Base-by-base conservation (phyloP, 2,113 vertebrate genomes). In the Mesoclemmys tuberculata region DNA sequence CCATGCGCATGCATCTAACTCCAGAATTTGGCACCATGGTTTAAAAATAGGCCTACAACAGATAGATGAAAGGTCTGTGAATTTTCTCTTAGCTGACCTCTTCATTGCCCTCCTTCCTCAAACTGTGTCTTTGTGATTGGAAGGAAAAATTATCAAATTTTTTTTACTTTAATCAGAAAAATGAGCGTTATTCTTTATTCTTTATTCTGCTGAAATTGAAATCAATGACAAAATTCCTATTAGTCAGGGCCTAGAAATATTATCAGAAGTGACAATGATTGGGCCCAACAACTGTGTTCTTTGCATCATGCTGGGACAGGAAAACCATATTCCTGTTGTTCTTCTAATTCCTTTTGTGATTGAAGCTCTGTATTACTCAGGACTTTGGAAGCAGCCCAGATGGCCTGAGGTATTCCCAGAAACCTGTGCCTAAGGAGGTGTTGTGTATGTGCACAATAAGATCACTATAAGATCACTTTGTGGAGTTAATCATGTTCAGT, bases 201-300 rank as follows among this genome's bases (percentile, higher is more conserved):
- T 1, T 54, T 74, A 92, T 56, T 14, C 11, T 84, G 51, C 71
- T 68, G 41, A 7, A 31, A 92, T 18, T 83, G 24, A 87, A 94
- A 75, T 92, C 58, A 90, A 94, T 89, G 94, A 5, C 21, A 93
- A 85, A 14, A 27, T 83, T 94, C 16, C 31, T 78, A 81, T 58
- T 79, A 75, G 88, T 92, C 90, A 3, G 14, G 21, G 86, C 48
- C 41, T 27, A 18, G 38, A 79, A 68, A 21, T 8, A 54, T 95
- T 96, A 81, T 83, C 90, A 11, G 85, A 92, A 92, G 75, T 90
- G 91, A 90, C 84, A 83, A 74, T 52, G 87, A 80, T 93, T 96
- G 90, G 2, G 38, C n/a, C 35, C 35, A 74, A 74, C 21, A 41
- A 74, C 22, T 44, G 6, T 26, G 21, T 26, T 74, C 22, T 74